A percentile compares a stretch with the other conserved stretches of the same genome.
phyloP scores from a whole-genome alignment of 1,140 invertebrate genomes.

The Heliconius hermathena region DNA sequence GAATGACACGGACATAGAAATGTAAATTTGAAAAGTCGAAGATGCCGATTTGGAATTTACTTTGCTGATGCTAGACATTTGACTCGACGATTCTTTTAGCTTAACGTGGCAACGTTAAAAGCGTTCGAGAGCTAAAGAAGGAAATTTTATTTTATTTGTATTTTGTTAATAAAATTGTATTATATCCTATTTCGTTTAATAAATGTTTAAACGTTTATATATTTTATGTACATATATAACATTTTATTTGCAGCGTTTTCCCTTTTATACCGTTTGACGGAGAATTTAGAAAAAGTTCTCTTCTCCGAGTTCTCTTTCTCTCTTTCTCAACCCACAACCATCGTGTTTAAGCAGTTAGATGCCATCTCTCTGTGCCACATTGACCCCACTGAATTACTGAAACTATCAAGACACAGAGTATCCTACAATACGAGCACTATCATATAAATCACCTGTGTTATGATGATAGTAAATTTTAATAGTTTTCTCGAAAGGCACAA shows the following conservation, averaged over 20 bases:
- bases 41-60: slow-evolving; percentile 23
- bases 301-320: no score
- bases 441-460: neutral
- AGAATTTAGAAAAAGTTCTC: no score
- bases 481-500: slow-evolving; percentile 23
- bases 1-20: slow-evolving; percentile 26
- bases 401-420: neutral
- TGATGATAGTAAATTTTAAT: slow-evolving; percentile 24
- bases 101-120: slow-evolving; percentile 12
- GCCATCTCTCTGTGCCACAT: no score
- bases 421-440: neutral
- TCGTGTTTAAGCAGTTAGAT: no score
- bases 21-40: slow-evolving; percentile 29
- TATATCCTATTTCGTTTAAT: neutral
- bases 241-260: neutral
- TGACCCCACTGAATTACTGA: neutral
- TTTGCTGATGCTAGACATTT: slow-evolving; percentile 16
- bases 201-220: neutral
- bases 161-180: neutral
- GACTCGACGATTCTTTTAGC: slow-evolving; percentile 3
- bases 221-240: no score
- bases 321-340: no score
- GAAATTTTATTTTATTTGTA: neutral
- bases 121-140: neutral
- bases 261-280: no score